Evolutionary conservation across 2,113 vertebrate genomes (phyloP).

Genomic region (Sylvietta virens): DNA sequence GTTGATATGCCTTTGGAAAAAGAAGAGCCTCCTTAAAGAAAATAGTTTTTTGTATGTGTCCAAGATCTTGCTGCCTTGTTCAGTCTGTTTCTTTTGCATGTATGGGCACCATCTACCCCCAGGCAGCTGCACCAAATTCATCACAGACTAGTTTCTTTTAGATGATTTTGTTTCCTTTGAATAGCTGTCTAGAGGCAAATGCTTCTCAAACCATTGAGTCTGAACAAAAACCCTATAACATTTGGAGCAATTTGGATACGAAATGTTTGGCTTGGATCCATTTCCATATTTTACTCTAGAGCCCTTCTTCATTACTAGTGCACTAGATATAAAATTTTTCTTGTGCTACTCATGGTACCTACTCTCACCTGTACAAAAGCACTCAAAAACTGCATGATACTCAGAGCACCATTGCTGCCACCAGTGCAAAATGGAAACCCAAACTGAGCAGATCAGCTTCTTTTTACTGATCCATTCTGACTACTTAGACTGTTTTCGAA

Average conservation of each 20-base stretch:
- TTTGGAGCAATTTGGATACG: neutral
- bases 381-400: neutral
- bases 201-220: neutral
- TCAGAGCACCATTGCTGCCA: neutral
- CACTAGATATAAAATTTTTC: neutral
- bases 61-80: neutral
- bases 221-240: neutral
- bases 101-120: neutral
- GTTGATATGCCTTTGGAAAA: neutral
- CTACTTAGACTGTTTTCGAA: neutral
- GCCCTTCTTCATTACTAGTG: neutral
- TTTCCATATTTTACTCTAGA: conserved; percentile 14
- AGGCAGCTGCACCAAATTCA: neutral
- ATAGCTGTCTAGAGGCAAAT: neutral
- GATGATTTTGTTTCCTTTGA: neutral
- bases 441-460: neutral
- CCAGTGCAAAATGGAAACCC: neutral
- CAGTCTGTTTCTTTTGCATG: neutral
- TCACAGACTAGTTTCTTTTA: neutral
- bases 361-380: neutral
- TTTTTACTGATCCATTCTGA: neutral
- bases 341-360: neutral
- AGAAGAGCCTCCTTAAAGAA: neutral
- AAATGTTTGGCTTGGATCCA: conserved; percentile 21
- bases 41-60: neutral